These are phyloP conservation scores for Lycaena phlaeas DNA, from an alignment of 2,888 invertebrate genomes.

Conservation along the genomic window DNA sequence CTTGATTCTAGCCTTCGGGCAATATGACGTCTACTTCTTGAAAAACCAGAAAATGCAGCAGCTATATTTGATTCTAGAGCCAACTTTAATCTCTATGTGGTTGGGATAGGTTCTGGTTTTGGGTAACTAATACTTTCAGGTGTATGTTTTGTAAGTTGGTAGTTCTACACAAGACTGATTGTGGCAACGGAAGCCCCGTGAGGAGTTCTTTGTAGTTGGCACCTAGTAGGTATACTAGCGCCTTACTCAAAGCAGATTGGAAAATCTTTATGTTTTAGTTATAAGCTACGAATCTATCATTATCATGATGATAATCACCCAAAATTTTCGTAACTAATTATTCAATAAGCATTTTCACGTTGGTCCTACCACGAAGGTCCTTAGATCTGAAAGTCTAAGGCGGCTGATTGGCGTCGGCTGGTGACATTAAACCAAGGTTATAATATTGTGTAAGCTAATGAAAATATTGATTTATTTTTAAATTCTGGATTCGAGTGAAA, in stretches of 20 bases:
- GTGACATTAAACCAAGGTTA: too few species aligned
- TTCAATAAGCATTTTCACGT: too few species aligned
- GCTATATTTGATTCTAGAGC: not conserved
- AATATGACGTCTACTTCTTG: conserved; percentile 26
- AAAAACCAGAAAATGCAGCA: conserved; percentile 15
- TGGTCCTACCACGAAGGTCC: too few species aligned
- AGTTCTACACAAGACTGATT: conserved; percentile 37
- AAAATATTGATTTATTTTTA: too few species aligned
- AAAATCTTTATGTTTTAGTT: not conserved
- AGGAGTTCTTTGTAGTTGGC: conserved; percentile 24
- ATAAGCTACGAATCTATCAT: too few species aligned
- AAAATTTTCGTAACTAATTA: too few species aligned
- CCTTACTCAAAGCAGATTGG: conserved; percentile 21
- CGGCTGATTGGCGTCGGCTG: too few species aligned
- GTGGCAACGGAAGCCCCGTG: conserved; percentile 31
- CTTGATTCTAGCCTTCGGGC: conserved; percentile 40
- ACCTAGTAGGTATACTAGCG: conserved; percentile 15
- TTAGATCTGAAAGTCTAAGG: too few species aligned
- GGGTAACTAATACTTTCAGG: conserved; percentile 14
- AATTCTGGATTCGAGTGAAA: too few species aligned
- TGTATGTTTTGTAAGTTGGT: conserved; percentile 13
- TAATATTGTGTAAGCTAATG: too few species aligned
- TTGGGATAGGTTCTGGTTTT: conserved; percentile 2
- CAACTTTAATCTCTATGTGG: conserved; percentile 6
- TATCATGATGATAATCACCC: too few species aligned